Conservation (phyloP, 2,113 vertebrate species). For the Polyodon spathula region DNA sequence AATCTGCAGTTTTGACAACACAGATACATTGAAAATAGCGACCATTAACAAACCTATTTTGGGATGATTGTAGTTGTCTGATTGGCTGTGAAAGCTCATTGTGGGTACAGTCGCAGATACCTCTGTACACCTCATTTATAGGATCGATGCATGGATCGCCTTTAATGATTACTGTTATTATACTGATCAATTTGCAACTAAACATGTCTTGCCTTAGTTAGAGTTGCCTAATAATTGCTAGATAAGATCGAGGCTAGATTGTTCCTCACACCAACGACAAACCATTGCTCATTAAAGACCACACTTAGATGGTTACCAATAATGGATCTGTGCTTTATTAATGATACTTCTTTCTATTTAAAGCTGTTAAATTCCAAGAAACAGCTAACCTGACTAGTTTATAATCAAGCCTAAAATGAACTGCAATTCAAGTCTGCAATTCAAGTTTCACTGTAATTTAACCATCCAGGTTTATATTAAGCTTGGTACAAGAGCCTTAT, state of each 20-base stretch:
- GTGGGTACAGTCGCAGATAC: not conserved
- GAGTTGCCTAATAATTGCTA: not conserved
- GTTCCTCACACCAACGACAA: not conserved
- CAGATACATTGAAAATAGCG: not conserved
- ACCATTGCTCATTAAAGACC: not conserved
- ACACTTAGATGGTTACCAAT: not conserved
- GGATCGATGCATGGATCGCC: not conserved
- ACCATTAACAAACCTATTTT: not conserved
- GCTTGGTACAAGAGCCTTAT: not conserved
- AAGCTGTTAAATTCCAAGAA: not conserved
- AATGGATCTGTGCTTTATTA: not conserved
- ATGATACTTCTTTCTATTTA: not conserved
- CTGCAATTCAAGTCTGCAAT: not conserved
- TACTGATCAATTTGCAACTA: not conserved
- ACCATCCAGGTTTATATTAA: not conserved
- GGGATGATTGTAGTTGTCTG: not conserved
- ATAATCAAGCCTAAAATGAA: not conserved
- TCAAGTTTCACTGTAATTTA: not conserved
- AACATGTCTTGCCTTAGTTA: not conserved
- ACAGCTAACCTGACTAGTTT: not conserved
- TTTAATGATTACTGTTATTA: not conserved
- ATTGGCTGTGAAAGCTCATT: not conserved
- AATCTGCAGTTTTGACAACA: not conserved
- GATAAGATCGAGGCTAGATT: not conserved
- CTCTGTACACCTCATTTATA: not conserved